A percentile compares a stretch with the other conserved stretches of the same genome.
Evolutionary conservation across 2,113 vertebrate genomes (phyloP).

Genomic region (Egretta garzetta): DNA sequence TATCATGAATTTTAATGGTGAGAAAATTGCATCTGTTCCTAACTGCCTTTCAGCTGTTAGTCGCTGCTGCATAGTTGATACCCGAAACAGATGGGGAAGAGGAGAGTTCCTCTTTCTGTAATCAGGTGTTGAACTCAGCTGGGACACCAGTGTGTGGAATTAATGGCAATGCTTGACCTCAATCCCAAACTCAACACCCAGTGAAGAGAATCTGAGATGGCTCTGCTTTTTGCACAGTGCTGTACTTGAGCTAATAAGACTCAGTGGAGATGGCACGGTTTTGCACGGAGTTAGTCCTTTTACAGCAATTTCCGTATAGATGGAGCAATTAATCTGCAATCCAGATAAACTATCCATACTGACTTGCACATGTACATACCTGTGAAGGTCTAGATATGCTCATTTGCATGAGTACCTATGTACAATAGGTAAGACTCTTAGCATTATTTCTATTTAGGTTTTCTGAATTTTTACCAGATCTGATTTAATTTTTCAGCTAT

Average conservation of each 20-base stretch:
- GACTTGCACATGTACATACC: too few species aligned
- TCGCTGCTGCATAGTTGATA: neutral
- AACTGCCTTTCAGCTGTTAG: neutral
- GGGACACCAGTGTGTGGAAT: neutral
- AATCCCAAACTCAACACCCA: neutral
- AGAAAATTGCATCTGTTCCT: conserved; percentile 11
- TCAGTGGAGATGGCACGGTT: neutral
- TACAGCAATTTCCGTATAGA: neutral
- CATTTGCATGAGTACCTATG: neutral
- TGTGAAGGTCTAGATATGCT: neutral
- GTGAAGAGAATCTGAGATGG: neutral
- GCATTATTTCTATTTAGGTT: neutral
- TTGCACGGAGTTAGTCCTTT: neutral
- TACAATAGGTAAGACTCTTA: neutral
- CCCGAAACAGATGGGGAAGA: conserved; percentile 8
- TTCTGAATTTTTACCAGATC: neutral
- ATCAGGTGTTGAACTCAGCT: neutral
- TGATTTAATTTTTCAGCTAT: neutral
- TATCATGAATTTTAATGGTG: neutral
- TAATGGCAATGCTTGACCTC: neutral
- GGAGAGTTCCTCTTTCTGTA: neutral
- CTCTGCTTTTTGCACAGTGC: neutral
- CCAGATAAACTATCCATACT: neutral
- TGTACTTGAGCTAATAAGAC: neutral
- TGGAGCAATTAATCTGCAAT: neutral